Base-by-base conservation (phyloP, 1,140 invertebrate species). In the Mya arenaria region DNA sequence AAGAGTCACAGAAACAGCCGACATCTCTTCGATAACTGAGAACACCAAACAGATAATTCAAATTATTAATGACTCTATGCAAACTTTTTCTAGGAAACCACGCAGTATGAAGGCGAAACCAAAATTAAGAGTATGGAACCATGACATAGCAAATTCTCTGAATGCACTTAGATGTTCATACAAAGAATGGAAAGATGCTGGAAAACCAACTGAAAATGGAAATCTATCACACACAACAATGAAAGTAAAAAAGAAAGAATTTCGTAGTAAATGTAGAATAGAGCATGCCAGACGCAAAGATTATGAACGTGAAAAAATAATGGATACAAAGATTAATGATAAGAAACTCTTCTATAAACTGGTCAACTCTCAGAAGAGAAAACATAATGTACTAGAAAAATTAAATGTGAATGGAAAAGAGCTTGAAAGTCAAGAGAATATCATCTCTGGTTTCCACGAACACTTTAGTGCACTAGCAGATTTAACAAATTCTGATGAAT, bases 291-390 rank as follows among this genome's bases (percentile, higher is more conserved):
- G 15, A 34, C 28, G 23, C 8, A 17, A n/a, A n/a, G 8, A 13
- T n/a, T 13, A 65, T 65, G 28, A 65, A 19, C 32, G 37, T 4
- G 8, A 65, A 34, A 36, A 65, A 13, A 65, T 65, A 17, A 36
- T 36, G 17, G 23, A 65, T 23, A 17, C 25, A 17, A 30, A 34
- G 4, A 34, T 34, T 17, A 17, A 5, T 19, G 62, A 65, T 36
- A 30, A 30, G 36, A 65, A 65, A 65, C 62, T 65, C 15, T 65
- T 34, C 37, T 65, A 65, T 65, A 65, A 36, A 34, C 62, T 65
- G 36, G 36, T 65, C 37, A 65, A 34, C 19, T 17, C 8, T 17
- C 62, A 65, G 34, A 65, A 34, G 37, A 36, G 32, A n/a, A n/a
- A n/a, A n/a, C n/a, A n/a, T n/a, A n/a, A n/a, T n/a, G n/a, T n/a